Percentiles rank a stretch among this genome's conserved stretches.
Conservation (phyloP, 2,113 vertebrate species). For the Callipepla californica region DNA sequence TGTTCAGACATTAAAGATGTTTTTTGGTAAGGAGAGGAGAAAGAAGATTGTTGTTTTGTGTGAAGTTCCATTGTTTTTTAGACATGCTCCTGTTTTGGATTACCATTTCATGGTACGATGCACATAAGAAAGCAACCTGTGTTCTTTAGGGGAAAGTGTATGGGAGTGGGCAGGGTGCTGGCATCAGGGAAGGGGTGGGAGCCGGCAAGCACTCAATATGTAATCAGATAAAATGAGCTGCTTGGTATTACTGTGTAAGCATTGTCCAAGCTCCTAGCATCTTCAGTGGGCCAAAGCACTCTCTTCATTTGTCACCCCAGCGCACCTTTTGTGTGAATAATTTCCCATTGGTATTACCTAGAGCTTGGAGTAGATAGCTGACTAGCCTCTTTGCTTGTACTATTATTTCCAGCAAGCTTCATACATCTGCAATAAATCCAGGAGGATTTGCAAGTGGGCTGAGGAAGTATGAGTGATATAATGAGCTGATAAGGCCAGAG, state of each 20-base stretch:
- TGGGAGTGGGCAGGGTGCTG: conserved; percentile 45
- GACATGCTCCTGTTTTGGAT: conserved; percentile 78
- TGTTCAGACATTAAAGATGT: not conserved
- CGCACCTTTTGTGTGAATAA: conserved; percentile 93
- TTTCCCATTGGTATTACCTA: conserved; percentile 86
- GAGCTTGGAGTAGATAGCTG: conserved; percentile 76
- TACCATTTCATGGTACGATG: conserved; percentile 86
- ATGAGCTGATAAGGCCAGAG: conserved; percentile 74
- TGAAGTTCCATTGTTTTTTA: conserved; percentile 29
- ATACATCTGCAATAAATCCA: conserved; percentile 84
- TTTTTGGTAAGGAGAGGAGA: not conserved
- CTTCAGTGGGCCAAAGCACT: conserved; percentile 82
- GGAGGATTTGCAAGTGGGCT: conserved; percentile 79
- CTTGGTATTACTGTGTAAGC: conserved; percentile 84
- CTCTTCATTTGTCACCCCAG: conserved; percentile 95
- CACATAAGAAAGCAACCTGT: conserved; percentile 84
- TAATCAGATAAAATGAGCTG: conserved; percentile 92
- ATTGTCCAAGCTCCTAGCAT: conserved; percentile 82
- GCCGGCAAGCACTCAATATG: conserved; percentile 78
- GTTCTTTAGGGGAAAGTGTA: conserved; percentile 70
- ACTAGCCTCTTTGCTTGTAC: conserved; percentile 81
- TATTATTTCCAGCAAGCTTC: conserved; percentile 84
- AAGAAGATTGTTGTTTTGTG: conserved; percentile 63
- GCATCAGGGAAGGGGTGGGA: conserved; percentile 27
- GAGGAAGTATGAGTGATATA: conserved; percentile 76